These are phyloP conservation scores for Brachyopa scutellaris DNA, from an alignment of 2,888 invertebrate genomes.

Conservation along the genomic window DNA sequence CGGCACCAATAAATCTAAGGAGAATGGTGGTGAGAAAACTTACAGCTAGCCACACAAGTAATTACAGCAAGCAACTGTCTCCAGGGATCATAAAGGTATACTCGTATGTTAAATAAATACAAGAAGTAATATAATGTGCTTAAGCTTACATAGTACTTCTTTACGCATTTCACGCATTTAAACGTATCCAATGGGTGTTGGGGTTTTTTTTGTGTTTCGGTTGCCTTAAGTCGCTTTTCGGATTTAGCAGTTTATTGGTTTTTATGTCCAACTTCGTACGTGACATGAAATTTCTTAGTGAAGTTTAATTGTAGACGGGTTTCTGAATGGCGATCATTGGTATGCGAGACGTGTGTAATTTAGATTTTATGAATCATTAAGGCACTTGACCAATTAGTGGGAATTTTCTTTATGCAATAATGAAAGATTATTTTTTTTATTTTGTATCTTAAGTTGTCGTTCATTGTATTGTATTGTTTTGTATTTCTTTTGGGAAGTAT, in stretches of 20 bases:
- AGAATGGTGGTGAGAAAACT: no score
- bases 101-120: neutral
- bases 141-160: no score
- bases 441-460: no score
- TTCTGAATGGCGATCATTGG: neutral
- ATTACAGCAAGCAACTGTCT: slow-evolving; percentile 22
- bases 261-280: slow-evolving; percentile 15
- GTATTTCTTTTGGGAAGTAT: no score
- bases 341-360: neutral
- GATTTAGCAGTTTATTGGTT: slow-evolving; percentile 16
- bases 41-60: no score
- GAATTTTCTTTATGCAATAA: neutral
- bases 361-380: slow-evolving; percentile 31
- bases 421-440: no score
- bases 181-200: slow-evolving; percentile 11
- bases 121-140: neutral
- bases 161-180: no score
- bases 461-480: no score
- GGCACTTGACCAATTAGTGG: slow-evolving; percentile 9
- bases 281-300: neutral
- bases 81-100: neutral
- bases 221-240: neutral
- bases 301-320: neutral
- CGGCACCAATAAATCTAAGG: no score
- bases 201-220: neutral